Base-by-base conservation (phyloP, 2,888 invertebrate species). In the Cataglyphis albicans region DNA sequence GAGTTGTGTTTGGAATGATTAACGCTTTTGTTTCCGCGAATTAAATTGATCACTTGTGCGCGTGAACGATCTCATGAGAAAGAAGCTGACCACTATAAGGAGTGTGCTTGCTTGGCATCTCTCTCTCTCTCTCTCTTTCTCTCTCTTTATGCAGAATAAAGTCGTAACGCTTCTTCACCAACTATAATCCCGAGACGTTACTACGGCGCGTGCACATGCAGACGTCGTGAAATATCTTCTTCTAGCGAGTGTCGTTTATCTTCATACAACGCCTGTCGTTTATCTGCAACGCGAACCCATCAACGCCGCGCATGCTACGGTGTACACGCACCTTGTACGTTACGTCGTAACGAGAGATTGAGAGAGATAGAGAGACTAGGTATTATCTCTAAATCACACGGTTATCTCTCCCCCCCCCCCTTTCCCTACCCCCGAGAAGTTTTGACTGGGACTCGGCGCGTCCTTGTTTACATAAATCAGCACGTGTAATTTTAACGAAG, bases 271-370 rank as follows among this genome's bases (percentile, higher is more conserved):
- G 61, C 38, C 63, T 78, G 67, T 85, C 85, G 86, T 87, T 87
- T 87, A 85, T 87, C 87, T 67, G 85, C 83, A 86, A 88, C 84
- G 80, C 88, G 88, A 87, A 84, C 87, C 59, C 81, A 81, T 57
- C 76, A 67, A 63, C 64, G 9, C 35, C 70, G 76, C 76, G 76
- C 81, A 83, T 85, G 83, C 80, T 81, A 44, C 73, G 59, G 68
- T 59, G 61, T 78, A 35, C 21, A 35, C 25, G 72, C 72, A 80
- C 59, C 78, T 80, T 25, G 72, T 80, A 61, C 25, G 59, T 44
- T 80, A 80, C 44, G 61, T 80, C 44, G 21, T 35, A 59, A 70
- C 35, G 78, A 80, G 44, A 32, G 35, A 44, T 44, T n/a, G 59
- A 67, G 68, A 6, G 48, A 48, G 48, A 18, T 18, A 48, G 48